Conservation (phyloP, 2,888 invertebrate species). For the Nowickia ferox region DNA sequence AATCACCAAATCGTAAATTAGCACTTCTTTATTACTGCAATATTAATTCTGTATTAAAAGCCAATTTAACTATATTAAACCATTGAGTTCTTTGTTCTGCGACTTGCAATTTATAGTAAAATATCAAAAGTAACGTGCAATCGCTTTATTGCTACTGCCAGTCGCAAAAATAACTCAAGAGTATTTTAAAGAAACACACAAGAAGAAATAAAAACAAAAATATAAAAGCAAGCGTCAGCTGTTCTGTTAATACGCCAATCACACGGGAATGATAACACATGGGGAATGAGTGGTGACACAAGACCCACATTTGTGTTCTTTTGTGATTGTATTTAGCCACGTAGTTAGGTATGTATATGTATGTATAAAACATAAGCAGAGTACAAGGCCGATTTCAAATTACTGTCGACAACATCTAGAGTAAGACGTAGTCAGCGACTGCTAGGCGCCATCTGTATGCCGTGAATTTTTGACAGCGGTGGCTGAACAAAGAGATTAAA, state of each 20-base stretch:
- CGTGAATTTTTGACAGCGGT: fast-evolving
- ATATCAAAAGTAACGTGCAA: constrained; percentile 68
- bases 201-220: constrained; percentile 7
- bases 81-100: constrained; percentile 27
- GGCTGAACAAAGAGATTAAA: too few relatives aligned
- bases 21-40: constrained; percentile 17
- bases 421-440: too few relatives aligned
- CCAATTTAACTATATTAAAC: constrained; percentile 24
- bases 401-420: too few relatives aligned
- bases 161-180: constrained; percentile 46
- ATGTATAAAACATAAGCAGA: too few relatives aligned
- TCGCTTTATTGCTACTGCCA: not conserved
- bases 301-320: not conserved
- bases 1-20: not conserved
- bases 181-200: constrained; percentile 3
- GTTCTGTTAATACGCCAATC: not conserved
- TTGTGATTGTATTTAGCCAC: not conserved
- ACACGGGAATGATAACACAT: not conserved
- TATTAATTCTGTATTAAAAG: constrained; percentile 2
- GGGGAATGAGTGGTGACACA: not conserved
- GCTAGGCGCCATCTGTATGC: too few relatives aligned
- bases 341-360: not conserved
- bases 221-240: not conserved
- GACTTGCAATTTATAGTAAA: constrained; percentile 53
- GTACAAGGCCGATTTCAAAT: too few relatives aligned